Base-by-base conservation (phyloP, 2,888 invertebrate genomes). In the Tachina lurida region DNA sequence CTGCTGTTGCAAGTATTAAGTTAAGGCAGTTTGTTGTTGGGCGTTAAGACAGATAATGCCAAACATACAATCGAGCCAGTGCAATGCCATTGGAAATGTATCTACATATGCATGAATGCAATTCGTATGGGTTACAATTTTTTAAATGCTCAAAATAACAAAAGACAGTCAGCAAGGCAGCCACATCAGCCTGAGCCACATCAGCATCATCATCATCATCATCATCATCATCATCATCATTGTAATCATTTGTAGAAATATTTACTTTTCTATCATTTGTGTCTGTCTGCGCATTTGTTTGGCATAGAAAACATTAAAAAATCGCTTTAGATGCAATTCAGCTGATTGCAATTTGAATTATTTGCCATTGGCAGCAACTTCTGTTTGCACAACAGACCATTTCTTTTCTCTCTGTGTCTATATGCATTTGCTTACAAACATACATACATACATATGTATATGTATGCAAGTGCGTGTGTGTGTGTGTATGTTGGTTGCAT, bases 341-440 rank as follows among this genome's bases (percentile, higher is more conserved):
- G 73, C 83, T 86, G 86, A 86, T 86, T 86, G 86, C 79, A 83
- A 86, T 86, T 86, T 86, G 86, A 86, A 86, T 83, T 86, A 86
- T 86, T 83, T 86, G 86, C 86, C 83, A 86, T 83, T 86, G 86
- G 86, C 86, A 86, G 83, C 79, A 86, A 86, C 86, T 86, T 86
- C 86, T 86, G 86, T 86, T 86, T 86, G 73, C 71, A 71, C 60
- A 79, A 74, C 75, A 70, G 70, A 81, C 13, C 65, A 73, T 71
- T 70, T 62, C 47, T 62, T 68, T 70, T 68, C 41, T 60, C 43
- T 49, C 47, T n/a, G 5, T 19, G 15, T 45, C 2, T 62, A 10
- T 41, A 1, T 62, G 17, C 13, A 9, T 19, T 5, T 41, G 54
- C 19, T 7, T 31, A 7, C 31, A 31, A 3, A 31, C 31, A 31